Conservation (phyloP, 2,797 vertebrate genomes). For the Lycodopsis pacificus region DNA sequence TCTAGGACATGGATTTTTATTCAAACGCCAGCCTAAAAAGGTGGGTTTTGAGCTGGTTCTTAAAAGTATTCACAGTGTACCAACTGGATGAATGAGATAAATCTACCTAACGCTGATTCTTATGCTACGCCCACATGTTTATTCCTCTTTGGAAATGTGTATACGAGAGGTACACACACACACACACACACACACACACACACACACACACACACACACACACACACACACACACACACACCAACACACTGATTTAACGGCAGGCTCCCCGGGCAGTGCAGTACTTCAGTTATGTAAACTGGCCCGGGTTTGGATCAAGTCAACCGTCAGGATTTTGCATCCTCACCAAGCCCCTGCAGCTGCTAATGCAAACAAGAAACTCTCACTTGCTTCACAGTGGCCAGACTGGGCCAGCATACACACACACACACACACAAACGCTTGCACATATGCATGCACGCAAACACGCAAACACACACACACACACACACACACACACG, state of each 20-base stretch:
- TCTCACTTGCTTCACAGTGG: slow-evolving; percentile 55
- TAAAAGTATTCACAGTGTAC: no score
- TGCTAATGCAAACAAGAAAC: slow-evolving; percentile 82
- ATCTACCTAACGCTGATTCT: background rate
- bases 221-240: slow-evolving; percentile 42
- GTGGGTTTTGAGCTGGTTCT: no score
- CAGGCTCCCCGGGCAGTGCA: slow-evolving; percentile 73
- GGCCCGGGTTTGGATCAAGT: slow-evolving; percentile 79
- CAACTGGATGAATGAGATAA: background rate
- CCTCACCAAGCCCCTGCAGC: slow-evolving; percentile 78
- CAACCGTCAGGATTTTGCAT: slow-evolving; percentile 88
- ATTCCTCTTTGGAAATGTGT: background rate
- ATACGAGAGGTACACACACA: slow-evolving; percentile 7
- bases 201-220: slow-evolving; percentile 41
- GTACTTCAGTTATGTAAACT: slow-evolving; percentile 90
- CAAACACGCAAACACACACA: slow-evolving; percentile 22
- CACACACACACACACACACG: slow-evolving; percentile 24
- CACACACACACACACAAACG: slow-evolving; percentile 20
- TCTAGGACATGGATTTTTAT: no score
- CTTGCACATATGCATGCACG: background rate
- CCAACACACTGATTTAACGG: slow-evolving; percentile 81
- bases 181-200: slow-evolving; percentile 29
- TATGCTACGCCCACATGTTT: background rate
- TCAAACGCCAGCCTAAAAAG: no score
- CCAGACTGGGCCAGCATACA: slow-evolving; percentile 34